Base-by-base conservation (phyloP, 2,113 vertebrate species). In the Neogobius melanostomus region DNA sequence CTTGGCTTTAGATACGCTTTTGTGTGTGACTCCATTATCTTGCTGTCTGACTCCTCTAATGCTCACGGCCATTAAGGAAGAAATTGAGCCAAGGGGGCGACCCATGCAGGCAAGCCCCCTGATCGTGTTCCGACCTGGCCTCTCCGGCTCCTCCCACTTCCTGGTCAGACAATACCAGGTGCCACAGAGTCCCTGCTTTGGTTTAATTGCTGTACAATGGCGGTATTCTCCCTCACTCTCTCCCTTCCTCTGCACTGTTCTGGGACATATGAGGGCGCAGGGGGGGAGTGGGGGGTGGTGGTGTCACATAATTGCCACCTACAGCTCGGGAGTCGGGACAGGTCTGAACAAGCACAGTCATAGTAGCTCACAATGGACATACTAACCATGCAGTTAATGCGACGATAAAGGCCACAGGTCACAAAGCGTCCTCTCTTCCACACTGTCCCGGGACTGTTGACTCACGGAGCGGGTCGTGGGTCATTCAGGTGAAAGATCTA, bases 121-220 rank as follows among this genome's bases (percentile, higher is more conserved):
- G 85, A 89, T 90, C 88, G 77, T 60, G 71, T 91, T 91, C 60
- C 85, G 51, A 64, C 85, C 85, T 82, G 82, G 46, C 49, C 50
- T 28, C 9, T 0, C 8, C 53, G 49, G 66, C 60, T 74, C 82
- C 83, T 85, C 82, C 82, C 21, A 84, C 78, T 83, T 80, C 86
- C 86, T 86, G 83, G 68, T 54, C 57, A 42, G 67, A 88, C 85
- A 91, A 89, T 85, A 52, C 79, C 72, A 56, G 59, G 76, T 81
- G 66, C 75, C 57, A 64, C 17, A 10, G 15, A 71, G 63, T 78
- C 68, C 61, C 71, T 72, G 57, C 69, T 68, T 69, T 60, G 71
- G 72, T 86, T 82, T 85, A 84, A 88, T 89, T 88, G 86, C 49
- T 42, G 79, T 72, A 90, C 86, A 90, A 90, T 81, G 85, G 76